phyloP scores from a whole-genome alignment of 1,140 invertebrate genomes.

The Venturia canescens region DNA sequence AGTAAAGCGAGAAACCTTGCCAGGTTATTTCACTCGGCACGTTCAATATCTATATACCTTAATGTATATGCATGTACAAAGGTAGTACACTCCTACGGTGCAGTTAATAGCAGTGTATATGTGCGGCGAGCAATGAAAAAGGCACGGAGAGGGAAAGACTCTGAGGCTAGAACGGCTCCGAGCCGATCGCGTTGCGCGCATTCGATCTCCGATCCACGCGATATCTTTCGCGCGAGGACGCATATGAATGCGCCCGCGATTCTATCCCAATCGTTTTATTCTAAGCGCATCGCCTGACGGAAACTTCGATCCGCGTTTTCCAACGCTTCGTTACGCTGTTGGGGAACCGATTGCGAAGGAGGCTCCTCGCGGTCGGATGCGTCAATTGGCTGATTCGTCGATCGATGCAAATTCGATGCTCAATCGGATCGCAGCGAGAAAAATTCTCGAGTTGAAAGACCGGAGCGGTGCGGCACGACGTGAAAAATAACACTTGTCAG shows the following conservation, averaged over 20 bases:
- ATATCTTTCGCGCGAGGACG: constrained; percentile 16
- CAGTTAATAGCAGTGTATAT: constrained; percentile 21
- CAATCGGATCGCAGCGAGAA: too few species aligned
- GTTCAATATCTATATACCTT: constrained; percentile 18
- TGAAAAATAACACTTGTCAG: too few species aligned
- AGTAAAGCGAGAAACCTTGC: constrained; percentile 43
- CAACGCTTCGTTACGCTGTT: not conserved
- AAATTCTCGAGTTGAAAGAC: too few species aligned
- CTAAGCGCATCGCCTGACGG: not conserved
- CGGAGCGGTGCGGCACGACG: too few species aligned
- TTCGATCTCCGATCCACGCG: constrained; percentile 29
- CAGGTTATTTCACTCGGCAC: constrained; percentile 34
- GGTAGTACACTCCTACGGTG: not conserved
- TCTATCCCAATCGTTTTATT: not conserved
- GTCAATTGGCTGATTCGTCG: too few species aligned
- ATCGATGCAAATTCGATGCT: too few species aligned
- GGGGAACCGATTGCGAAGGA: too few species aligned
- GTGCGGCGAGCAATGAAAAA: not conserved
- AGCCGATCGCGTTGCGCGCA: constrained; percentile 24
- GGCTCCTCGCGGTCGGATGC: too few species aligned
- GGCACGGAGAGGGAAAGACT: not conserved
- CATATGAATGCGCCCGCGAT: not conserved
- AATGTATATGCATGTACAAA: constrained; percentile 17
- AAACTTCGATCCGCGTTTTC: not conserved
- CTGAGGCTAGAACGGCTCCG: not conserved